Conservation (phyloP, 2,888 invertebrate genomes). For the Drosophila rellima region DNA sequence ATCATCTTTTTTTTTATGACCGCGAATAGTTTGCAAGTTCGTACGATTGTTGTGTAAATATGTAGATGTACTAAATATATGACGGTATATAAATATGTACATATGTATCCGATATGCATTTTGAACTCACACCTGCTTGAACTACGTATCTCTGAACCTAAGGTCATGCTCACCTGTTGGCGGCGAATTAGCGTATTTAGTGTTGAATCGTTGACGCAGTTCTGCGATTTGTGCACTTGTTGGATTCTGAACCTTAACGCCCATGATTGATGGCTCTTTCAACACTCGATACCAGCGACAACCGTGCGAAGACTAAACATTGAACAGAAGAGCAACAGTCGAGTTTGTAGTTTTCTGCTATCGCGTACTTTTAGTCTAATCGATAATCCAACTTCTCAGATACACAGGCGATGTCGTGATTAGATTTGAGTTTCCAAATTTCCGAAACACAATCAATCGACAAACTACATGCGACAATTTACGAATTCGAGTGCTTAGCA, state of each 20-base stretch:
- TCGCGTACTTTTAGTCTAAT: constrained; percentile 47
- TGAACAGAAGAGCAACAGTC: constrained; percentile 36
- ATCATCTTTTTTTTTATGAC: constrained; percentile 20
- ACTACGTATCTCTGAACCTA: constrained; percentile 2
- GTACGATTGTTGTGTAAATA: constrained; percentile 9
- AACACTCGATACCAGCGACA: constrained; percentile 24
- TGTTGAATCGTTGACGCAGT: constrained; percentile 81
- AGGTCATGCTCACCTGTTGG: constrained; percentile 69
- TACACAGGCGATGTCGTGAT: constrained; percentile 46
- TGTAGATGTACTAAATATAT: background rate
- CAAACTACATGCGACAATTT: constrained; percentile 9
- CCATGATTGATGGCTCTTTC: constrained; percentile 58
- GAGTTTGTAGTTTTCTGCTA: constrained; percentile 34
- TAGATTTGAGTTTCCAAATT: constrained; percentile 51
- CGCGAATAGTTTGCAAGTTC: constrained; percentile 5
- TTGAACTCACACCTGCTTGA: constrained; percentile 6
- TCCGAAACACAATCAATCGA: constrained; percentile 12
- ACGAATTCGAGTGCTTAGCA: constrained; percentile 40
- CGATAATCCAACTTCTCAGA: constrained; percentile 67
- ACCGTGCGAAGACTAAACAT: constrained; percentile 48
- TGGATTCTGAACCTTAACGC: constrained; percentile 68
- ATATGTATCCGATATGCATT: constrained; percentile 10
- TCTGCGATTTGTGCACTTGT: constrained; percentile 80
- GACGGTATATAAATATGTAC: background rate
- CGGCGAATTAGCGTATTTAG: constrained; percentile 78